Evolutionary conservation across 1,140 invertebrate genomes (phyloP), one percentile per base, ranked within the genome.

Genomic region (Penaeus vannamei): DNA sequence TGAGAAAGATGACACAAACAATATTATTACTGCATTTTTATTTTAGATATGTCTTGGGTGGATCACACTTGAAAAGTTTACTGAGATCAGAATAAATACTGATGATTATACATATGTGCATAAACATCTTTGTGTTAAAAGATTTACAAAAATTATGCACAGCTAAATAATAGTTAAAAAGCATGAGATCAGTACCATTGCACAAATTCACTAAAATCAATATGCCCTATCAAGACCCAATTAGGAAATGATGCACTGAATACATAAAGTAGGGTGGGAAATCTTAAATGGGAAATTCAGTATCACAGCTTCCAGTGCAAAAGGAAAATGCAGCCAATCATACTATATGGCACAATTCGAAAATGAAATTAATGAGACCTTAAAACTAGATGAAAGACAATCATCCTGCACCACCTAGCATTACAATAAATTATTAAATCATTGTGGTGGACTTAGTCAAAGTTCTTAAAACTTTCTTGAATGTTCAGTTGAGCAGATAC

Each of bases 1-100:
- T 36, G 36, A 36, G 36, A 36, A 36, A 5, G 36, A 36, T 5
- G 5, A 5, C 36, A 26, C 10, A 29, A 36, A 22, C 32, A 79
- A 79, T 36, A 23, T 22, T 84, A 36, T 46, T 81, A 53, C 26
- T 81, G 53, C 26, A 60, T 81, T 84, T 89, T 89, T 84, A 84
- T 89, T 89, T 62, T 79, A 60, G 72, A 89, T 89, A 88, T 77
- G 83, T 89, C 87, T 85, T 84, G 66, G 76, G 85, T 86, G 69
- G 87, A 89, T 89, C 87, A 89, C 87, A 89, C 87, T 84, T 80
- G 72, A 64, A 89, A 42, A 88, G 36, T 77, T 80, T 89, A 36
- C 59, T 89, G 87, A 89, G 87, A 89, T 89, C 87, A 79, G 82
- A 84, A 87, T 89, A 89, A 89, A 89, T 89, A 89, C 86, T 88